Base-by-base conservation (phyloP, 2,888 invertebrate genomes). In the Muschampia plurimacula region DNA sequence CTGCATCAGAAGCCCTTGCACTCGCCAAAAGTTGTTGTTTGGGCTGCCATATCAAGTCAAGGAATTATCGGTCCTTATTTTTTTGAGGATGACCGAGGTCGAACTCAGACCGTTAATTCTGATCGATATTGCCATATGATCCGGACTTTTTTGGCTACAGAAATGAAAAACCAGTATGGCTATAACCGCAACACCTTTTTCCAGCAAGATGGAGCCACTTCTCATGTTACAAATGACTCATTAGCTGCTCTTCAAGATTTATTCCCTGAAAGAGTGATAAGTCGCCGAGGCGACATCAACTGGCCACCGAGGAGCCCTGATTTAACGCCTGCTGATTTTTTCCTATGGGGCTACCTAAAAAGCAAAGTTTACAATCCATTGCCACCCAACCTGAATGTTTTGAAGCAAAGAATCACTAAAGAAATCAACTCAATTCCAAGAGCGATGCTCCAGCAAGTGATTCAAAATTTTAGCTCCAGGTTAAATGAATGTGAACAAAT, bases 161-260 rank as follows among this genome's bases (percentile, higher is more conserved):
- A 22, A 22, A 22, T 22, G 22, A 22, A 22, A 22, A 22, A 22
- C 22, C 22, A 22, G 22, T 22, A 22, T 68, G 79, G 77, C 71
- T 79, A 78, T 72, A 78, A 78, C 76, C 73, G 75, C 67, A 76
- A 74, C 75, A 76, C 75, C 22, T 77, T 77, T 75, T 79, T 80
- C 70, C 78, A 80, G 73, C 77, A 77, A 78, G 78, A 79, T 78
- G 76, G 73, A 78, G 77, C 78, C 75, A 79, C 77, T 77, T 79
- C 72, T 68, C 77, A 78, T 76, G 76, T 76, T 62, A 76, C 78
- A 75, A 78, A 77, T 76, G 78, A 79, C 69, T 79, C 77, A 60
- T 75, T 80, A 74, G 74, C 74, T 75, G 78, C 72, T 78, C 76
- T 78, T 78, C 22, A 22, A 22, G 77, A 79, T 74, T 78, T 77